Conservation (phyloP, 2,797 vertebrate genomes). For the Esox lucius region DNA sequence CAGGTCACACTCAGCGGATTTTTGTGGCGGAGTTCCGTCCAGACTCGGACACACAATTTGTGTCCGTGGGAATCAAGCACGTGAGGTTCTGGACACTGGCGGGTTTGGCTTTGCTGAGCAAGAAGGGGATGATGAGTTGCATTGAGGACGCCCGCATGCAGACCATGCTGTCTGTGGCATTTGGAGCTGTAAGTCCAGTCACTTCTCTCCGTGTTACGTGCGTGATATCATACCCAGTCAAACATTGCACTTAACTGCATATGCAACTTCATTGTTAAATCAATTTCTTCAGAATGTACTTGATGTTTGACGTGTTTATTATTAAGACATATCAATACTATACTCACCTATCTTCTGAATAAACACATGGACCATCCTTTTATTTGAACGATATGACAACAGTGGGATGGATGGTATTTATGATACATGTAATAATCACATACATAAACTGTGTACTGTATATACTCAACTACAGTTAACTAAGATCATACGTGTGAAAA, state of each 20-base stretch:
- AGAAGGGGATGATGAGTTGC: constrained; percentile 92
- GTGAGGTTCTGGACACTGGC: constrained; percentile 97
- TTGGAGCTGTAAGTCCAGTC: constrained; percentile 91
- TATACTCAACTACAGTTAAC: background rate
- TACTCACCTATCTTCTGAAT: background rate
- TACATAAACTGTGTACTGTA: background rate
- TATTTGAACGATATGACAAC: background rate
- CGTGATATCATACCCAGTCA: background rate
- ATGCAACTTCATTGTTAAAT: background rate
- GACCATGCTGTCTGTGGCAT: constrained; percentile 96
- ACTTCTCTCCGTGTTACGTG: background rate
- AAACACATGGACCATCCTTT: background rate
- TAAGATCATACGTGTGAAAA: too few species aligned
- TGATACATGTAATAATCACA: background rate
- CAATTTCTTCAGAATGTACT: background rate
- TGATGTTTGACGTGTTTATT: background rate
- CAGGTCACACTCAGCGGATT: constrained; percentile 92
- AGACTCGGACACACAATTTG: constrained; percentile 97
- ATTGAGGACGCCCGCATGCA: constrained; percentile 95
- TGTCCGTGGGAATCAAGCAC: constrained; percentile 96
- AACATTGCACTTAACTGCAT: background rate
- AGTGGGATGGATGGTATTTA: background rate
- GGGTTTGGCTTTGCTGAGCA: constrained; percentile 91
- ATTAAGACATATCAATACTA: background rate
- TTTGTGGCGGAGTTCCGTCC: constrained; percentile 98